Evolutionary conservation across 1,140 invertebrate genomes (phyloP).

Genomic region (Neodiprion fabricii): DNA sequence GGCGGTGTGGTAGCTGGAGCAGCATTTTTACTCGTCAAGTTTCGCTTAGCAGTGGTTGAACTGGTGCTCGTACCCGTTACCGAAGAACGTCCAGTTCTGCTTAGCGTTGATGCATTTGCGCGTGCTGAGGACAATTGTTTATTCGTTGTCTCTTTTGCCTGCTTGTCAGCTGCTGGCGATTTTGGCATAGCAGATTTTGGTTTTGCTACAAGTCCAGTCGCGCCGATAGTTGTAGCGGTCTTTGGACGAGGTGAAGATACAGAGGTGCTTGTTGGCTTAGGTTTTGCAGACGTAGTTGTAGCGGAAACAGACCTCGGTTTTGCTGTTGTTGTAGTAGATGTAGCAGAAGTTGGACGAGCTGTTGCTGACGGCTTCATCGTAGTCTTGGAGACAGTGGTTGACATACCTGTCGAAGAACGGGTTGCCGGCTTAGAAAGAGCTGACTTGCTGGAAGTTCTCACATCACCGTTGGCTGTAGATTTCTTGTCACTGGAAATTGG

Average conservation of each 20-base stretch:
- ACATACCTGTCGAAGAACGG: conserved; percentile 21
- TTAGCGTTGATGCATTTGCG: conserved; percentile 42
- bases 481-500: conserved; percentile 53
- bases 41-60: conserved; percentile 31
- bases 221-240: conserved; percentile 39
- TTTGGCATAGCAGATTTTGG: conserved; percentile 33
- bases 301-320: conserved; percentile 28
- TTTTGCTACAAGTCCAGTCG: conserved; percentile 22
- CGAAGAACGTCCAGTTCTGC: conserved; percentile 55
- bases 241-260: conserved; percentile 39
- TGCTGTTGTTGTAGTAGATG: conserved; percentile 26
- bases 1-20: conserved; percentile 31
- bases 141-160: conserved; percentile 67
- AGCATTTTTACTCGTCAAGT: not conserved
- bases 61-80: conserved; percentile 51
- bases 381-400: conserved; percentile 27
- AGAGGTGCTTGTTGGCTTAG: conserved; percentile 18
- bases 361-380: conserved; percentile 37
- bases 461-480: conserved; percentile 63
- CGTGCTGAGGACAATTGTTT: conserved; percentile 64
- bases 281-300: not conserved
- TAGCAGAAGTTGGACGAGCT: conserved; percentile 1
- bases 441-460: conserved; percentile 46
- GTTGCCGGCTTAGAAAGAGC: conserved; percentile 32
- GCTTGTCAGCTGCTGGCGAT: conserved; percentile 62